Evolutionary conservation across 1,140 invertebrate species (phyloP), one percentile per base, ranked within the genome.

Genomic region (Teleopsis dalmanni): DNA sequence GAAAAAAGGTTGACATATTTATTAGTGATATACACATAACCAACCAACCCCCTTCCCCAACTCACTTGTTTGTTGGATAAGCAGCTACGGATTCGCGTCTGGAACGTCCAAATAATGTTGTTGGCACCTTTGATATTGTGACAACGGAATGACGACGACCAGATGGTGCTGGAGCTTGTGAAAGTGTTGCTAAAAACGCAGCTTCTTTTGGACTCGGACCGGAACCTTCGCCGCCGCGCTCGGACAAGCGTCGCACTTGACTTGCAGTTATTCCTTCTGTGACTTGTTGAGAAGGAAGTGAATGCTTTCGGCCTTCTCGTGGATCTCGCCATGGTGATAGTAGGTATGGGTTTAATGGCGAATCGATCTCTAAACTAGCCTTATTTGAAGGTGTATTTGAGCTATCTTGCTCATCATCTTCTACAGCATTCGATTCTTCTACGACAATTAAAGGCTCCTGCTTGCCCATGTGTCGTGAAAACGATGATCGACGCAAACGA

Each of bases 241-340:
- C 86, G 25, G 85, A 88, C 4, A 90, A 65, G 19, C 87, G 75
- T 26, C 87, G 77, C 31, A 88, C 83, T 76, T 90, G 87, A 47
- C 85, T 88, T 29, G 87, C 87, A 9, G 86, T 90, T 53, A 88
- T 88, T 34, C 87, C 87, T 26, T 83, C 80, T 37, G 84, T 86
- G 55, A 87, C 88, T 54, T 85, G 81, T 8, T 85, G 86, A 0
- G 86, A 87, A 2, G 87, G 87, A 53, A 90, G 71, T 7, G 86
- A 89, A 56, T 87, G 82, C 61, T 90, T 90, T 42, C 87, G 76
- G 2, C 80, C 79, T 48, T 83, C 81, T 26, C 75, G 59, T 0
- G 71, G 68, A 54, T 82, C 81, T 22, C 84, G 75, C 78, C 84
- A 88, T 1, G 87, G 87, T 4, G 84, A 88, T 8, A 89, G 68